Evolutionary conservation across 2,113 vertebrate genomes (phyloP).

Genomic region (Leptosomus discolor): DNA sequence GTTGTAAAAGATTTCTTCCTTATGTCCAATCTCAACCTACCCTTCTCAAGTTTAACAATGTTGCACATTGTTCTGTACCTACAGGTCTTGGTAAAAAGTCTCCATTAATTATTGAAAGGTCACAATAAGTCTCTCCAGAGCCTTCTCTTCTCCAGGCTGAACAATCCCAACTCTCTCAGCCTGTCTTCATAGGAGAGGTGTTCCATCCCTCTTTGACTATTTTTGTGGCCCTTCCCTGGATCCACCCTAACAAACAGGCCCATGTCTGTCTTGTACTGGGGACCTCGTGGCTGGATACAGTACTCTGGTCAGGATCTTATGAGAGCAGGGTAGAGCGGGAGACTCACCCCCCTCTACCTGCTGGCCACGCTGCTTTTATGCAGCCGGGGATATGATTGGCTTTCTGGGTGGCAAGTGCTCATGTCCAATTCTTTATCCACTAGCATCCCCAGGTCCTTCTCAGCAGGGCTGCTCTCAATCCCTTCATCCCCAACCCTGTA

Average conservation of each 20-base stretch:
- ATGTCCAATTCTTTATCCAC: not conserved
- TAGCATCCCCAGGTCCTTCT: not conserved
- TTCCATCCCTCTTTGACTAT: not conserved
- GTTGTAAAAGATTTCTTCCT: not conserved
- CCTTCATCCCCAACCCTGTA: not conserved
- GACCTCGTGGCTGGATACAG: not conserved
- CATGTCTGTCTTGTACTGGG: not conserved
- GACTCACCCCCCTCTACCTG: not conserved
- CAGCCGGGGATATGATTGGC: not conserved
- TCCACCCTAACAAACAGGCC: not conserved
- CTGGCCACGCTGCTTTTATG: fast-evolving
- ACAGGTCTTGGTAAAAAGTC: not conserved
- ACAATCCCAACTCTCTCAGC: not conserved
- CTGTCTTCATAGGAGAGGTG: not conserved
- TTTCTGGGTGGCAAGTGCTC: not conserved
- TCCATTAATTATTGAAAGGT: not conserved
- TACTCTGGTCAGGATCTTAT: not conserved
- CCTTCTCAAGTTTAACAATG: not conserved
- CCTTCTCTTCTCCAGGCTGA: not conserved
- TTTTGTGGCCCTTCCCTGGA: not conserved
- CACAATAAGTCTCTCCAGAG: not conserved
- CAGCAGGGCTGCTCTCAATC: not conserved
- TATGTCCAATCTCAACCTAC: not conserved
- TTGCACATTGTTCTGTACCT: not conserved
- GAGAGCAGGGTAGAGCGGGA: not conserved